These are phyloP conservation scores for Mythimna pallens DNA, from an alignment of 2,888 invertebrate genomes.

Conservation along the genomic window DNA sequence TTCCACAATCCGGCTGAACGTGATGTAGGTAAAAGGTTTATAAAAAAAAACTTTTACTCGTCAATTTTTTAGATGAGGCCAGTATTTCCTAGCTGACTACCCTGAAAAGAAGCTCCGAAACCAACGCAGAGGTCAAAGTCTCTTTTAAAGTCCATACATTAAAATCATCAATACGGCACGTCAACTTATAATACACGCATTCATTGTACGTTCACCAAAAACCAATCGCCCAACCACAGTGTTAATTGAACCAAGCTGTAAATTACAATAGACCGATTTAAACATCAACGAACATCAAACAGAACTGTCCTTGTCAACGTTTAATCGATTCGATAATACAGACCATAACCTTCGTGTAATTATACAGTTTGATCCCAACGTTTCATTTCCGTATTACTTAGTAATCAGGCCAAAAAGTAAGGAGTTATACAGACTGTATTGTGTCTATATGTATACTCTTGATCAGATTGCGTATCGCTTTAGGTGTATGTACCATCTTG, in stretches of 20 bases:
- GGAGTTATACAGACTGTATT: slow-evolving; percentile 11
- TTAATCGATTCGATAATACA: slow-evolving; percentile 10
- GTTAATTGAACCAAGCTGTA: not conserved
- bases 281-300: slow-evolving; percentile 3
- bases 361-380: slow-evolving; percentile 6
- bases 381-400: slow-evolving; percentile 9
- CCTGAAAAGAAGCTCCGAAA: too few species aligned
- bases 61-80: too few species aligned
- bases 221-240: not conserved
- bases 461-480: not conserved
- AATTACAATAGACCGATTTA: slow-evolving; percentile 7
- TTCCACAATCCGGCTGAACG: too few species aligned
- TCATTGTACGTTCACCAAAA: not conserved
- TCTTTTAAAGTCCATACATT: too few species aligned
- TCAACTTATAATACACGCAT: too few species aligned
- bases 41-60: too few species aligned
- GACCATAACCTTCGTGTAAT: not conserved
- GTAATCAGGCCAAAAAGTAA: slow-evolving; percentile 6
- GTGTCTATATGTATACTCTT: slow-evolving; percentile 3
- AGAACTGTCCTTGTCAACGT: not conserved
- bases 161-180: too few species aligned
- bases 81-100: too few species aligned
- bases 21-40: too few species aligned
- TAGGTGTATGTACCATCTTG: not conserved
- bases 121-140: too few species aligned